Conservation (phyloP, 1,140 invertebrate species). For the Agraylea sexmaculata region DNA sequence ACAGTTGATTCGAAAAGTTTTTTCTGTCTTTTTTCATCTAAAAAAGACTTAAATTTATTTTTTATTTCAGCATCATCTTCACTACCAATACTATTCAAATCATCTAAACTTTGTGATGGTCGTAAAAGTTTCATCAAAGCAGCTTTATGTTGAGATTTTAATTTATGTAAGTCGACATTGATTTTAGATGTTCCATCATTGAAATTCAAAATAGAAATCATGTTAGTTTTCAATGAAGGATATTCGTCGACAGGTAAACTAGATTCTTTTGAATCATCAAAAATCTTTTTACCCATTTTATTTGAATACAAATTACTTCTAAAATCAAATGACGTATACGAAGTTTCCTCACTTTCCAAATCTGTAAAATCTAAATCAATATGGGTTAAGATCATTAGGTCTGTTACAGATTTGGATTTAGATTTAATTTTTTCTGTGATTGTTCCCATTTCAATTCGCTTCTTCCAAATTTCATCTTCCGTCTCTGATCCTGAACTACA, state of each 20-base stretch:
- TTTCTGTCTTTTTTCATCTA: too few relatives aligned
- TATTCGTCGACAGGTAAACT: conserved; percentile 17
- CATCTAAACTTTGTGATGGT: too few relatives aligned
- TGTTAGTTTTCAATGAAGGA: too few relatives aligned
- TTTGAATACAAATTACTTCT: conserved; percentile 10
- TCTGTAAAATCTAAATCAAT: conserved; percentile 53
- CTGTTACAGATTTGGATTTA: conserved; percentile 60
- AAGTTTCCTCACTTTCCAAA: conserved; percentile 44
- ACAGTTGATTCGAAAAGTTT: too few relatives aligned
- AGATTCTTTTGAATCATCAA: conserved; percentile 16
- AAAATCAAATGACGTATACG: conserved; percentile 24
- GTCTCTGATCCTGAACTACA: conserved; percentile 46
- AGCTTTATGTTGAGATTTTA: too few relatives aligned
- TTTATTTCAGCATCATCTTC: too few relatives aligned
- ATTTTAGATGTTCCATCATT: too few relatives aligned
- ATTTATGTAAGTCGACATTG: too few relatives aligned
- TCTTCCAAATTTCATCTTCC: conserved; percentile 55
- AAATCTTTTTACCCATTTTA: conserved; percentile 10
- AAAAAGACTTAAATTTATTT: too few relatives aligned
- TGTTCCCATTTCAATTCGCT: conserved; percentile 48
- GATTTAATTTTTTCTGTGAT: conserved; percentile 57
- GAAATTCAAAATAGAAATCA: too few relatives aligned
- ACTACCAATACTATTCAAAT: too few relatives aligned
- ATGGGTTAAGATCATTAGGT: conserved; percentile 62
- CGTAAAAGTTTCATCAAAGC: too few relatives aligned